Percentiles rank a stretch among this genome's conserved stretches.
Conservation (phyloP, 2,888 invertebrate genomes). For the Andrena camellia region DNA sequence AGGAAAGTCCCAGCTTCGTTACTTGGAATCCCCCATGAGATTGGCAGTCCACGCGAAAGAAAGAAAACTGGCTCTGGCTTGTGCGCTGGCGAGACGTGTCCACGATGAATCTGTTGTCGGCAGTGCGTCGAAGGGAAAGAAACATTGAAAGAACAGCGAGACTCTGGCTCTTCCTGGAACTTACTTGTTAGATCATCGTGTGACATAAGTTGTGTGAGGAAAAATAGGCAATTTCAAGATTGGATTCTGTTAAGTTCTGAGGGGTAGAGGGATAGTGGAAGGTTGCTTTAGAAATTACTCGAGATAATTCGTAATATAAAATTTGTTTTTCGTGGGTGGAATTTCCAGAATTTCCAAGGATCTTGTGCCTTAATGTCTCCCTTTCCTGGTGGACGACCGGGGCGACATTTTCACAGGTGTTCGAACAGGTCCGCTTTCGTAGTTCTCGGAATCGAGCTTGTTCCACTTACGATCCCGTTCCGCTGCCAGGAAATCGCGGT, state of each 20-base stretch:
- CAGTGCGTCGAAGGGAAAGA: neutral
- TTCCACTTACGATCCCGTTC: conserved; percentile 51
- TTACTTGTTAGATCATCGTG: no score
- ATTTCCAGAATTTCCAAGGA: neutral
- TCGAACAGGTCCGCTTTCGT: conserved; percentile 50
- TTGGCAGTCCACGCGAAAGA: conserved; percentile 28
- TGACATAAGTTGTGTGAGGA: no score
- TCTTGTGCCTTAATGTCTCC: neutral
- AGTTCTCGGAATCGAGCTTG: conserved; percentile 60
- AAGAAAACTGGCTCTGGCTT: conserved; percentile 31
- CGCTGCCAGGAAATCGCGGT: conserved; percentile 41
- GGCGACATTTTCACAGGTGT: conserved; percentile 50
- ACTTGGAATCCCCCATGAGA: conserved; percentile 62
- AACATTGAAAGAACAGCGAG: neutral
- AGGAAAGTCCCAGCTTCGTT: conserved; percentile 69
- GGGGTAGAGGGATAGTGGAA: no score
- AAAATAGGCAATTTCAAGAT: no score
- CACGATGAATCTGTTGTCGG: neutral
- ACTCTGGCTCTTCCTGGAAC: neutral
- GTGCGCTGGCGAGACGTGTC: neutral
- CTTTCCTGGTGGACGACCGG: neutral
- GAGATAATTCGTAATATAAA: no score
- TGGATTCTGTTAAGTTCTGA: no score
- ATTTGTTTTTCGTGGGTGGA: neutral
- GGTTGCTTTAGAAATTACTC: no score